A percentile compares a stretch with the other conserved stretches of the same genome.
These are phyloP conservation scores for Drosophila nr. fundita DNA, from an alignment of 2,888 invertebrate species.

Conservation along the genomic window DNA sequence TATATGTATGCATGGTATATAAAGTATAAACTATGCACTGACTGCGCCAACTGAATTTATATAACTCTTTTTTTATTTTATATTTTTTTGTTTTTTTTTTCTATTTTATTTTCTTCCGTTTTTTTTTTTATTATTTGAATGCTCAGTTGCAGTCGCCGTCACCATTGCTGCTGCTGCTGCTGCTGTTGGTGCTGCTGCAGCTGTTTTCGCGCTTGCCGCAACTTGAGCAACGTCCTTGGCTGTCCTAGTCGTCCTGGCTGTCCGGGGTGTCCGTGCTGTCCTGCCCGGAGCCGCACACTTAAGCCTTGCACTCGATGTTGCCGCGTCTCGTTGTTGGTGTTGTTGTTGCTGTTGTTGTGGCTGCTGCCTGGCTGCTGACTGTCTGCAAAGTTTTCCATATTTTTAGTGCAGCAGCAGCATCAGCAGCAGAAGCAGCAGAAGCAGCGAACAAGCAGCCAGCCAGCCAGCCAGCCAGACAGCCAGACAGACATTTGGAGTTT, in stretches of 20 bases:
- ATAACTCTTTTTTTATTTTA: conserved; percentile 49
- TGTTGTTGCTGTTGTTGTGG: conserved; percentile 45
- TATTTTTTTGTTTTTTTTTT: conserved; percentile 6
- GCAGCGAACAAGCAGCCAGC: conserved; percentile 18
- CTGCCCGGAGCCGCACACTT: conserved; percentile 51
- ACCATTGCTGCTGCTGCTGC: conserved; percentile 19
- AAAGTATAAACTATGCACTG: conserved; percentile 51
- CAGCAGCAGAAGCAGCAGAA: neutral
- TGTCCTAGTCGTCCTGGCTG: conserved; percentile 53
- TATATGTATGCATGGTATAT: conserved; percentile 24
- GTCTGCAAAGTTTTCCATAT: conserved; percentile 79
- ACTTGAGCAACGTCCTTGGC: conserved; percentile 79
- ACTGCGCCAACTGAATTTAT: conserved; percentile 57
- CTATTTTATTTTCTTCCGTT: conserved; percentile 8
- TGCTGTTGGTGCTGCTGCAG: conserved; percentile 49
- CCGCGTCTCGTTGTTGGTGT: conserved; percentile 36
- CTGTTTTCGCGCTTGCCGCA: conserved; percentile 73
- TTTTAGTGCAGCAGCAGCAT: conserved; percentile 67
- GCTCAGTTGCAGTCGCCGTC: conserved; percentile 26
- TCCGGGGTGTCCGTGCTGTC: conserved; percentile 35
- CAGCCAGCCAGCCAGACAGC: conserved; percentile 16
- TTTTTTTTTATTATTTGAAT: conserved; percentile 42
- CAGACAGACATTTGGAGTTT: conserved; percentile 75
- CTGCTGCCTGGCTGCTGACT: conserved; percentile 65
- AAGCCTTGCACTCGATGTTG: conserved; percentile 61